Base-by-base conservation (phyloP, 2,888 invertebrate genomes). In the Drosophila birchii region DNA sequence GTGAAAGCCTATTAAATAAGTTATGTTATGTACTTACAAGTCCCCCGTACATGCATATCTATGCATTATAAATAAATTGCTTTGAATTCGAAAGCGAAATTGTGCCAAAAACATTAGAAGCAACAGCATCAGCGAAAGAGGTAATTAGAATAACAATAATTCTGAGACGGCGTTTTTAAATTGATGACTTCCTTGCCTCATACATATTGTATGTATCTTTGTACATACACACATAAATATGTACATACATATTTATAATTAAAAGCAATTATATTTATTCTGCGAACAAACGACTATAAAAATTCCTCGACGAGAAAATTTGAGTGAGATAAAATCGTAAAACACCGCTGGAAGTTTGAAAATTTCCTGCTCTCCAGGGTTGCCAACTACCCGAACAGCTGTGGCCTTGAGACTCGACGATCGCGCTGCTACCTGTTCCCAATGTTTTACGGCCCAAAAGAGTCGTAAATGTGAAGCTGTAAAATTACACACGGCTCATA, bases 151-250 rank as follows among this genome's bases (percentile, higher is more conserved):
- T 76, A 79, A 73, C 60, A 70, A 79, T 69, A 79, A 45, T 75
- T 74, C 57, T 71, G 51, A 72, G 59, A 49, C 51, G 53, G 57
- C 34, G 34, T 68, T 77, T 76, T 64, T 76, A 80, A 86, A 86
- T 86, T 86, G 89, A 89, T 78, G 86, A 80, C 75, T 86, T 86
- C 82, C 86, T 80, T 44, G 39, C 69, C 67, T 75, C 67, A 16
- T 23, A 16, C 4, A 26, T 5, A 26, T 26, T 26, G 26, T 26
- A 26, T 5, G 26, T 26, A 26, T 26, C 26, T 16, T 32, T 32
- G 12, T 3, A 34, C 5, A 8, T 47, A 47, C 72, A 79, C 79
- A 71, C 5, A 9, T 26, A 45, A 7, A 16, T 26, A n/a, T 5
- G 4, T 8, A 32, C 3, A 5, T 26, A 29, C 78, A 85, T 86